These are phyloP conservation scores for Listronotus oregonensis DNA, from an alignment of 1,140 invertebrate genomes.

Conservation along the genomic window DNA sequence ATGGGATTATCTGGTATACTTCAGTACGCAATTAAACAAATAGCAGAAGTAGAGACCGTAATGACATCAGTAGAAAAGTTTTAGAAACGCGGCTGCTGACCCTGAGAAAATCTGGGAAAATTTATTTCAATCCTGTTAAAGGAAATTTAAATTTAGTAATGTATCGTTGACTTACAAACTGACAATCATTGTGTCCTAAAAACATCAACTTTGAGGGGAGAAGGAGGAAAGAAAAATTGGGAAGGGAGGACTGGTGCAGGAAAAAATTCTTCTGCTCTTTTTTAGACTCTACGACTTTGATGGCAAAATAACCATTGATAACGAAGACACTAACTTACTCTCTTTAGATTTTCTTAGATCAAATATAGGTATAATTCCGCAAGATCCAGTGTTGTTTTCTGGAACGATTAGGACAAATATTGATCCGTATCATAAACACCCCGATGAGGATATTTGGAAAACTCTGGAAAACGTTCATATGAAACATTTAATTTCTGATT, in stretches of 20 bases:
- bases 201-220: conserved; percentile 68
- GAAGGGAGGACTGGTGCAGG: conserved; percentile 84
- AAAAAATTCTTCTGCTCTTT: conserved; percentile 74
- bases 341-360: conserved; percentile 72
- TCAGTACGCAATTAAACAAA: conserved; percentile 68
- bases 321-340: conserved; percentile 62
- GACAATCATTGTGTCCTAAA: conserved; percentile 64
- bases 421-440: conserved; percentile 60
- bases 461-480: conserved; percentile 52
- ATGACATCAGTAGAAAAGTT: conserved; percentile 80
- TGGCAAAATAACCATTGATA: conserved; percentile 65
- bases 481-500: conserved; percentile 36
- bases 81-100: conserved; percentile 61
- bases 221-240: conserved; percentile 68
- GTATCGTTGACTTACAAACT: conserved; percentile 67
- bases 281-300: conserved; percentile 65
- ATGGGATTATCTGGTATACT: conserved; percentile 47
- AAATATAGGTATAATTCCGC: conserved; percentile 13
- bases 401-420: conserved; percentile 63
- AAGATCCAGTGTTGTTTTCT: conserved; percentile 30
- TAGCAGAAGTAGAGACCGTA: conserved; percentile 70
- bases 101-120: conserved; percentile 60
- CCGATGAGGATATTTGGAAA: conserved; percentile 57
- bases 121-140: too few species aligned
- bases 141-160: conserved; percentile 73